phyloP scores from a whole-genome alignment of 92 coral and sea anemone species.

The Diadumene lineata region DNA sequence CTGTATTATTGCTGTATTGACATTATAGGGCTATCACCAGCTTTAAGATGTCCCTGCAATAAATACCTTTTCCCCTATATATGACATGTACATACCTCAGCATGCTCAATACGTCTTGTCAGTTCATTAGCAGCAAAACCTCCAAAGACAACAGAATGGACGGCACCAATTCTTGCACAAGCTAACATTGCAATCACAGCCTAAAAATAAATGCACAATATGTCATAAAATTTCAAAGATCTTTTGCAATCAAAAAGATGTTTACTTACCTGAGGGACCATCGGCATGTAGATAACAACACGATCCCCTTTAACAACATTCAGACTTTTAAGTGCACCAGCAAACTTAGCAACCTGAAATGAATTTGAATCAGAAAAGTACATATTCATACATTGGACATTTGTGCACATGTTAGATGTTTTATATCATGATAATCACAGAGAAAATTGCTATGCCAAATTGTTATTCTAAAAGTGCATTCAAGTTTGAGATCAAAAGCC shows the following conservation, averaged over 20 bases:
- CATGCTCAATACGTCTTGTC: slow-evolving; percentile 94
- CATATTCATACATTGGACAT: not conserved
- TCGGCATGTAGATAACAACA: slow-evolving; percentile 95
- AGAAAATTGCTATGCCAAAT: too few relatives aligned
- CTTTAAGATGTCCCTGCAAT: too few relatives aligned
- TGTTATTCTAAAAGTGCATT: too few relatives aligned
- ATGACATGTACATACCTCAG: too few relatives aligned
- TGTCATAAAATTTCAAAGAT: too few relatives aligned
- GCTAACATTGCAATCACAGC: slow-evolving; percentile 96
- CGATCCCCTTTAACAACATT: slow-evolving; percentile 94
- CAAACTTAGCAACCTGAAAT: slow-evolving; percentile 85
- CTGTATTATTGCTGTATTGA: too few relatives aligned
- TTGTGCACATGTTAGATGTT: too few relatives aligned
- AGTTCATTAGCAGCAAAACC: slow-evolving; percentile 95
- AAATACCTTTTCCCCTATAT: too few relatives aligned
- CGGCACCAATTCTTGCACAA: slow-evolving; percentile 94
- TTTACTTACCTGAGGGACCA: slow-evolving; percentile 48
- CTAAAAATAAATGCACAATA: slow-evolving; percentile 35
- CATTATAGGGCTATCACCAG: too few relatives aligned
- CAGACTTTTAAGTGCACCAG: slow-evolving; percentile 77
- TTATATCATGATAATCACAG: too few relatives aligned
- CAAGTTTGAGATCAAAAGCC: too few relatives aligned
- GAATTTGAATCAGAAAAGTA: too few relatives aligned
- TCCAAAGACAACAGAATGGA: slow-evolving; percentile 97
- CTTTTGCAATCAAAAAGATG: not conserved